Percentiles rank a stretch among this genome's conserved stretches.
Conservation (phyloP, 2,113 vertebrate genomes). For the Coptodon bakossiorum region DNA sequence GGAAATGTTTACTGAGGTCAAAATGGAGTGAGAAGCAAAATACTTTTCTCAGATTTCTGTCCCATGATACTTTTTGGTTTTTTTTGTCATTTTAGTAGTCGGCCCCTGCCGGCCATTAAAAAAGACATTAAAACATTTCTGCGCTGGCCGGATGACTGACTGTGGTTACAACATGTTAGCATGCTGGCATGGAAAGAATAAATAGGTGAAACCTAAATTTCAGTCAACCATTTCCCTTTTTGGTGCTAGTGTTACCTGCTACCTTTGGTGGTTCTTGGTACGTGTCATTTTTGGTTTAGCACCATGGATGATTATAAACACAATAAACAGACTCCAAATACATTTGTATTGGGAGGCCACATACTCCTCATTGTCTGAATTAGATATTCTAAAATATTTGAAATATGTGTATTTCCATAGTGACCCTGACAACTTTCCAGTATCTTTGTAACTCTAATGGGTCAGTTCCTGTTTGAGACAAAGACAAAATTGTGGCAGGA, state of each 20-base stretch:
- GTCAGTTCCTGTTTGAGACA: neutral
- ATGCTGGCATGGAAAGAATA: neutral
- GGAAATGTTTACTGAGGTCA: neutral
- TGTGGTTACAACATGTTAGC: neutral
- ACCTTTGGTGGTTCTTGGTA: neutral
- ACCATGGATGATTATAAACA: neutral
- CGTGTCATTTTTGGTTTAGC: neutral
- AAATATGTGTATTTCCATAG: neutral
- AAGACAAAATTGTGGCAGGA: neutral
- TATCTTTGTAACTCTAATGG: neutral
- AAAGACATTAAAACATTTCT: neutral
- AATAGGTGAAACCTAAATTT: neutral
- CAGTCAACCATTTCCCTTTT: neutral
- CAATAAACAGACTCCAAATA: neutral
- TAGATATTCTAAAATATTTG: neutral
- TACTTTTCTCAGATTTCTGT: neutral
- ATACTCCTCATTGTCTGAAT: neutral
- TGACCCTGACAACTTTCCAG: neutral
- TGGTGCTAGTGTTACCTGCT: neutral
- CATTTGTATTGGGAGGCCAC: neutral
- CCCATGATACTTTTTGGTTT: neutral
- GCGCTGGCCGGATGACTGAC: neutral
- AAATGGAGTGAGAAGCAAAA: neutral
- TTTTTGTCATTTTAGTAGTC: neutral
- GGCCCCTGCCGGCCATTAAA: neutral